These are phyloP conservation scores for Drosophila fulvimacula DNA, from an alignment of 2,888 invertebrate species.

Conservation along the genomic window DNA sequence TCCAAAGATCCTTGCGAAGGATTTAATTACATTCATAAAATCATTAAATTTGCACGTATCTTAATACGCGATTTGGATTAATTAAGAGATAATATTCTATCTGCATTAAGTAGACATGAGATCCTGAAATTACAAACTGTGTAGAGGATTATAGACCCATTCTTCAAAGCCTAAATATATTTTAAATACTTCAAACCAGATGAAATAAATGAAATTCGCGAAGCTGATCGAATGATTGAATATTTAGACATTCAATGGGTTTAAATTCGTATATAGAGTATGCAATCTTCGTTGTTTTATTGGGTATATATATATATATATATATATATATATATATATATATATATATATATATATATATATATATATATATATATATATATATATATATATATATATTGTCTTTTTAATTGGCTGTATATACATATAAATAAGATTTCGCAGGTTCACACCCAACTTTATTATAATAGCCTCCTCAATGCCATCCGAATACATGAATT, in stretches of 20 bases:
- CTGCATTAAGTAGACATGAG: background rate
- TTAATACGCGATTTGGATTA: no score
- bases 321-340: background rate
- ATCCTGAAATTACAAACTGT: background rate
- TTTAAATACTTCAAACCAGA: background rate
- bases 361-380: no score
- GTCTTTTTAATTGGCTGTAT: background rate
- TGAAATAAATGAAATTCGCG: background rate
- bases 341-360: background rate
- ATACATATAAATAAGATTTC: background rate
- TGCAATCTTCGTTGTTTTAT: no score
- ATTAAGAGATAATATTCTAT: background rate
- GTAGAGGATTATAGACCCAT: background rate
- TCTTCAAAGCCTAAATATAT: background rate
- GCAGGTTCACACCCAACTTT: background rate
- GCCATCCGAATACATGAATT: background rate
- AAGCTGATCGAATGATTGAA: background rate
- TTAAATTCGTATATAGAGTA: no score
- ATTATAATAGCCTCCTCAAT: background rate
- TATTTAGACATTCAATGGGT: no score
- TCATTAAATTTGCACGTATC: no score
- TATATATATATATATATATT: no score
- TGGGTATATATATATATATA: no score
- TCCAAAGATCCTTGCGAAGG: no score
- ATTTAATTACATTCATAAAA: no score